Percentiles rank a stretch among this genome's conserved stretches.
phyloP scores from a whole-genome alignment of 2,888 invertebrate genomes.

The Tricholauxania praeusta region DNA sequence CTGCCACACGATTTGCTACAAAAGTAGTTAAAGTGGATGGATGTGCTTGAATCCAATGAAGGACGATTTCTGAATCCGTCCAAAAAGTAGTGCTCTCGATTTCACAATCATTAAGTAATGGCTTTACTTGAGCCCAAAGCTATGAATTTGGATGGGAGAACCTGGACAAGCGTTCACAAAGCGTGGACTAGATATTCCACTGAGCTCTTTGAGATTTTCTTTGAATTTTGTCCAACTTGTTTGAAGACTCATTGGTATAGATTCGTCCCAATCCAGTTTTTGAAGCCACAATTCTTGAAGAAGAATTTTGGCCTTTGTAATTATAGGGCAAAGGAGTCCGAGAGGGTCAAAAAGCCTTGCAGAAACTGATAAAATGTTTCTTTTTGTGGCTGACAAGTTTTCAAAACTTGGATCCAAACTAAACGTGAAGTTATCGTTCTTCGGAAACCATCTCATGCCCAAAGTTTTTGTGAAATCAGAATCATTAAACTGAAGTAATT shows the following conservation, averaged over 20 bases:
- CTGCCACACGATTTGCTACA: neutral
- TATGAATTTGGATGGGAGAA: slow-evolving; percentile 38
- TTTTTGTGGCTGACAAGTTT: slow-evolving; percentile 16
- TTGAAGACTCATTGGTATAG: too few species aligned
- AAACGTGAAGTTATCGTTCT: slow-evolving; percentile 19
- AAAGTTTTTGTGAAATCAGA: slow-evolving; percentile 26
- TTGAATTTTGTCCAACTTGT: too few species aligned
- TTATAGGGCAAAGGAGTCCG: neutral
- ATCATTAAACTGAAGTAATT: slow-evolving; percentile 29
- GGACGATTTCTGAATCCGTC: slow-evolving; percentile 2
- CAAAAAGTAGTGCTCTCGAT: slow-evolving; percentile 30
- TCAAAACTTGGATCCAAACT: slow-evolving; percentile 28
- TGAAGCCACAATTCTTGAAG: too few species aligned
- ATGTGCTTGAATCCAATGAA: slow-evolving; percentile 1
- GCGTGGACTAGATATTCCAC: slow-evolving; percentile 29
- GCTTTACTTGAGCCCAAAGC: slow-evolving; percentile 24
- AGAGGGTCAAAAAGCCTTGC: slow-evolving; percentile 1
- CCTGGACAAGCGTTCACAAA: slow-evolving; percentile 18
- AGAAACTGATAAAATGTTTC: slow-evolving; percentile 18
- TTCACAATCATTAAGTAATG: slow-evolving; percentile 6
- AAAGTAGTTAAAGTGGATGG: neutral
- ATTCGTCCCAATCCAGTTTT: too few species aligned
- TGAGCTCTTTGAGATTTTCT: too few species aligned
- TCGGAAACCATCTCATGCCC: slow-evolving; percentile 19
- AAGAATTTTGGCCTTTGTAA: slow-evolving; percentile 8